These are phyloP conservation scores for Osmerus eperlanus DNA, from an alignment of 2,113 vertebrate species.

Conservation along the genomic window DNA sequence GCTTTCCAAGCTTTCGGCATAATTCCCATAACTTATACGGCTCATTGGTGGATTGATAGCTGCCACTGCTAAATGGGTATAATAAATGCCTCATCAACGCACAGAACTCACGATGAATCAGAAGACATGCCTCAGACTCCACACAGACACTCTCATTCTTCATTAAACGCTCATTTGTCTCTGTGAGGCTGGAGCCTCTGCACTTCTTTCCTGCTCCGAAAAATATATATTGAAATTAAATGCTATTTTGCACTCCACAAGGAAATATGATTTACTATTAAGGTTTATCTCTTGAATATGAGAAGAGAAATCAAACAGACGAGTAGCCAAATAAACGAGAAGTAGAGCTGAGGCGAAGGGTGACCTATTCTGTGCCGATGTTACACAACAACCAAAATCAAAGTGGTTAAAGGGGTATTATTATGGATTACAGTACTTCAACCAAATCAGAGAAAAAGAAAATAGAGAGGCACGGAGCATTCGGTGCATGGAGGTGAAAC, in stretches of 20 bases:
- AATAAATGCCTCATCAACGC: constrained; percentile 62
- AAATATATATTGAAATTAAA: constrained; percentile 18
- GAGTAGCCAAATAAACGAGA: constrained; percentile 16
- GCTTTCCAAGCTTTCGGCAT: constrained; percentile 36
- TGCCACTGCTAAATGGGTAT: constrained; percentile 62
- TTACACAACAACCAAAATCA: constrained; percentile 17
- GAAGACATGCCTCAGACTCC: constrained; percentile 34
- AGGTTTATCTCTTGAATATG: constrained; percentile 44
- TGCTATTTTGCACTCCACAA: constrained; percentile 47
- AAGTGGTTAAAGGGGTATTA: constrained; percentile 21
- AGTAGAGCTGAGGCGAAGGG: background rate
- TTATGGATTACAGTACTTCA: background rate
- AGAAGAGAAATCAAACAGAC: constrained; percentile 24
- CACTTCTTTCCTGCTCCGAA: constrained; percentile 21
- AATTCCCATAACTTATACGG: constrained; percentile 59
- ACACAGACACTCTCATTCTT: constrained; percentile 55
- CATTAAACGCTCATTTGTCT: constrained; percentile 62
- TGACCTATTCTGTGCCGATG: background rate
- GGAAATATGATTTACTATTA: constrained; percentile 48
- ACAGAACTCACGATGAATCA: constrained; percentile 49
- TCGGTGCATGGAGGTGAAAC: constrained; percentile 15
- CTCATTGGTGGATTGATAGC: constrained; percentile 70
- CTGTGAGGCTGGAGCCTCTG: constrained; percentile 38
- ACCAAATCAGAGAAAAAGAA: background rate
- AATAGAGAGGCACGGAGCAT: background rate